phyloP scores from a whole-genome alignment of 2,888 invertebrate species.

The Hemaris fuciformis region DNA sequence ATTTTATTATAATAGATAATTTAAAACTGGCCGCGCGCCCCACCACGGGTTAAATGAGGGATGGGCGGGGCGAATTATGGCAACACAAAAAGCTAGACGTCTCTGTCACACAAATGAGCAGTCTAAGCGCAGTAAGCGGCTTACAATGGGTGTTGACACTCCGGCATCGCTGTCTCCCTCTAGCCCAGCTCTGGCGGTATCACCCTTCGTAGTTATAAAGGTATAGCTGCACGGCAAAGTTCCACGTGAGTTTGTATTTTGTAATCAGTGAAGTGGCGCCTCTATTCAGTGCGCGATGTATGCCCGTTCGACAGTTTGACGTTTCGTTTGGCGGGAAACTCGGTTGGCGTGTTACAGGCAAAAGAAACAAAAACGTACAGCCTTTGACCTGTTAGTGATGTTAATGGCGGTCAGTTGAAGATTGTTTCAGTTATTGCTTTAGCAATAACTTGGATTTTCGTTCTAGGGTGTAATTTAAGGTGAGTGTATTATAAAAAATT shows the following conservation, averaged over 20 bases:
- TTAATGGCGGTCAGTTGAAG: slow-evolving; percentile 62
- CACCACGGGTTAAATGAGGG: slow-evolving; percentile 71
- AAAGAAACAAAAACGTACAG: slow-evolving; percentile 38
- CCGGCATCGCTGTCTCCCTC: slow-evolving; percentile 56
- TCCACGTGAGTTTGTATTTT: slow-evolving; percentile 79
- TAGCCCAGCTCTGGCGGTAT: slow-evolving; percentile 43
- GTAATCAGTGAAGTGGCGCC: slow-evolving; percentile 80
- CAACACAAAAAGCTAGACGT: slow-evolving; percentile 59
- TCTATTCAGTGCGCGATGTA: slow-evolving; percentile 73
- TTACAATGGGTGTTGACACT: slow-evolving; percentile 75
- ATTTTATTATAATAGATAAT: slow-evolving; percentile 82
- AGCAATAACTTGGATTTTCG: slow-evolving; percentile 77
- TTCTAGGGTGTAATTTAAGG: slow-evolving; percentile 57
- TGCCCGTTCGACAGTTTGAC: slow-evolving; percentile 76
- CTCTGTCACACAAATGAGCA: slow-evolving; percentile 77
- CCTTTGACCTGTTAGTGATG: slow-evolving; percentile 63
- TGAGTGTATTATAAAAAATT: slow-evolving; percentile 37
- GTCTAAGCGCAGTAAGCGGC: slow-evolving; percentile 71
- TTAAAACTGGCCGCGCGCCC: slow-evolving; percentile 79
- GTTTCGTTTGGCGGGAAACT: slow-evolving; percentile 75
- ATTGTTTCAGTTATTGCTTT: slow-evolving; percentile 68
- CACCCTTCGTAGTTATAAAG: slow-evolving; percentile 72
- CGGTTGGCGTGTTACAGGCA: slow-evolving; percentile 41
- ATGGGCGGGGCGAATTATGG: slow-evolving; percentile 69
- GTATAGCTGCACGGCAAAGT: slow-evolving; percentile 61